Evolutionary conservation across 2,113 vertebrate species (phyloP), one percentile per base, ranked within the genome.

Genomic region (Saguinus midas): DNA sequence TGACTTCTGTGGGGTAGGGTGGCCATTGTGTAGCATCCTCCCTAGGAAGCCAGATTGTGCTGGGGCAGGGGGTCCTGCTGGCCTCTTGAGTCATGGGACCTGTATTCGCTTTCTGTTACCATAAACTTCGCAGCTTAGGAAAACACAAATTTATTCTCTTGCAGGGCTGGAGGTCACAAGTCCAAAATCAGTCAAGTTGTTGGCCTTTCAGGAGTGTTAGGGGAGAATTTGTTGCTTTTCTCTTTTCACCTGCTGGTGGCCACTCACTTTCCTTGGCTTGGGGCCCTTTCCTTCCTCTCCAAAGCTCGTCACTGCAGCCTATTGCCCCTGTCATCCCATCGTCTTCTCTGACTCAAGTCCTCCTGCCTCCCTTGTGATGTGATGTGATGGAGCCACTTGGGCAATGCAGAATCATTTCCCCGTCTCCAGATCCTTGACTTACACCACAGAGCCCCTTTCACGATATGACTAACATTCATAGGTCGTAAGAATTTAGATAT

Each of bases 351-450:
- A 12, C 1, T 32, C 32, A 32, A 29, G 17, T 32, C 40, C 6
- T 6, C 4, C 13, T 40, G 9, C 11, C 4, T 8, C 64, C 50
- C n/a, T 52, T 37, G 57, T 25, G 91, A 45, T 32, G 18, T 10
- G 14, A 13, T 0, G 14, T 10, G 14, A 13, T 0, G 6, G 40
- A 32, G 27, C 55, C 9, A 5, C 57, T 6, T 3, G 11, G n/a
- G 8, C 8, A 10, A n/a, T 0, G 25, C 27, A 45, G 55, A 27
- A 32, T n/a, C 1, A 13, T 40, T 25, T 75, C 40, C 1, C 20
- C 21, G 6, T 45, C 64, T n/a, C 55, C 57, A 50, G 72, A 50
- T 11, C 84, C 48, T 20, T 61, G 25, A 87, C 61, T 66, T 64
- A 13, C 23, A 68, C 9, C 16, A 12, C 29, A 27, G 50, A 73